Percentiles rank a stretch among this genome's conserved stretches.
Conservation (phyloP, 2,113 vertebrate species). For the Puffinus mauretanicus region DNA sequence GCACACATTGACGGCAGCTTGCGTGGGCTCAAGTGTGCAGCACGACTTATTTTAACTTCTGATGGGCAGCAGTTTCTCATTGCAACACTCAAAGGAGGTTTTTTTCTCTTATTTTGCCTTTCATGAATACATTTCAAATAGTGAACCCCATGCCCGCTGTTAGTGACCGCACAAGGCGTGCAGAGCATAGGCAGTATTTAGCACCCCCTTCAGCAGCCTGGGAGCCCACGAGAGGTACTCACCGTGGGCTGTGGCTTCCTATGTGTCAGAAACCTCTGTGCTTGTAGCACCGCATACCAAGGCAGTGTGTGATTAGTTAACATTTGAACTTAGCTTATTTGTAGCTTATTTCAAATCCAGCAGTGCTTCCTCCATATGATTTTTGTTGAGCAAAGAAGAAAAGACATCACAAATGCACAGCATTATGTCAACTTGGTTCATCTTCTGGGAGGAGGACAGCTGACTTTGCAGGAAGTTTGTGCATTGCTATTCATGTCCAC, state of each 20-base stretch:
- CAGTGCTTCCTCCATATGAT: background rate
- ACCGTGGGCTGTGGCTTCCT: background rate
- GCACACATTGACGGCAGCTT: background rate
- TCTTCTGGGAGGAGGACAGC: background rate
- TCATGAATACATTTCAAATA: background rate
- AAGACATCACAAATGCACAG: background rate
- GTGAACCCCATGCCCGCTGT: background rate
- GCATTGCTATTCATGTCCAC: background rate
- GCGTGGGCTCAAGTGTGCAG: background rate
- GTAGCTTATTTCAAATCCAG: background rate
- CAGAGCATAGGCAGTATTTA: background rate
- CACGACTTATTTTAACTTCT: background rate
- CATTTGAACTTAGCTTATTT: background rate
- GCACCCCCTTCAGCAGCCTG: background rate
- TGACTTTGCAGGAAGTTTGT: background rate
- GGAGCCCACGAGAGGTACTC: background rate
- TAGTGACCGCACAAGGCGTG: background rate
- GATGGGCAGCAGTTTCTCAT: background rate
- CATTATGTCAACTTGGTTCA: background rate
- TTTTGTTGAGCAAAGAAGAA: background rate
- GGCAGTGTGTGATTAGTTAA: background rate
- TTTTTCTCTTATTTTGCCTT: background rate
- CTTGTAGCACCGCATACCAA: background rate
- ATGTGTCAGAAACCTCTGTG: background rate
- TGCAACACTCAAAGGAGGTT: background rate